Evolutionary conservation across 2,797 vertebrate species (phyloP).

Genomic region (Anniella stebbinsi): DNA sequence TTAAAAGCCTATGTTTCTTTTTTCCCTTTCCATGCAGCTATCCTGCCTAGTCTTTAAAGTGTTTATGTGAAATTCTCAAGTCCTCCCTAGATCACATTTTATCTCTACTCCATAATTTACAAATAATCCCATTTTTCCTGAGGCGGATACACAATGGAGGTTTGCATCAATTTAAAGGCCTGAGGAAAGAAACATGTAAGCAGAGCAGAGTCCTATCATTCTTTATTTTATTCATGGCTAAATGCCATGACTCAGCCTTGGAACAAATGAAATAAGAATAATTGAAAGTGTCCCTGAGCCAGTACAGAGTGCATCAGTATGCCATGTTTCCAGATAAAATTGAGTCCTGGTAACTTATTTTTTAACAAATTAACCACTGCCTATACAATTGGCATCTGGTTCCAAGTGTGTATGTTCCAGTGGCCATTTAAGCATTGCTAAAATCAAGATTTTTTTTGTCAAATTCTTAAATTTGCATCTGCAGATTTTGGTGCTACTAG

Average conservation of each 20-base stretch:
- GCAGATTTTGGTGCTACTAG: neutral
- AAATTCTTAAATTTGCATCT: neutral
- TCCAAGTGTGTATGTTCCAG: neutral
- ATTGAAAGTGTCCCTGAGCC: neutral
- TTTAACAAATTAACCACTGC: neutral
- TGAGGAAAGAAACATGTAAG: conserved; percentile 16
- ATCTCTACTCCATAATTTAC: conserved; percentile 20
- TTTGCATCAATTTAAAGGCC: conserved; percentile 47
- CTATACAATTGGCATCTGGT: neutral
- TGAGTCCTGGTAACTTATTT: neutral
- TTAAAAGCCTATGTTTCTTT: neutral
- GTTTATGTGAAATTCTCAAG: conserved; percentile 13
- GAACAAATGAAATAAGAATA: neutral
- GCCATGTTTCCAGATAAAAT: neutral
- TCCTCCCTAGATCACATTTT: conserved; percentile 20
- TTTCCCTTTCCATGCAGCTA: neutral
- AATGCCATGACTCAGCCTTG: neutral
- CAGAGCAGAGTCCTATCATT: conserved; percentile 35
- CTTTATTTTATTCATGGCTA: conserved; percentile 36
- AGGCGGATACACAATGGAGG: conserved; percentile 21
- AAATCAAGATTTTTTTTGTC: neutral
- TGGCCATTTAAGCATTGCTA: neutral
- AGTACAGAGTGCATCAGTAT: neutral
- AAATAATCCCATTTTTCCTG: conserved; percentile 19
- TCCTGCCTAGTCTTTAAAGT: neutral